These are phyloP conservation scores for Xenopus petersii DNA, from an alignment of 2,797 vertebrate genomes.

Conservation along the genomic window DNA sequence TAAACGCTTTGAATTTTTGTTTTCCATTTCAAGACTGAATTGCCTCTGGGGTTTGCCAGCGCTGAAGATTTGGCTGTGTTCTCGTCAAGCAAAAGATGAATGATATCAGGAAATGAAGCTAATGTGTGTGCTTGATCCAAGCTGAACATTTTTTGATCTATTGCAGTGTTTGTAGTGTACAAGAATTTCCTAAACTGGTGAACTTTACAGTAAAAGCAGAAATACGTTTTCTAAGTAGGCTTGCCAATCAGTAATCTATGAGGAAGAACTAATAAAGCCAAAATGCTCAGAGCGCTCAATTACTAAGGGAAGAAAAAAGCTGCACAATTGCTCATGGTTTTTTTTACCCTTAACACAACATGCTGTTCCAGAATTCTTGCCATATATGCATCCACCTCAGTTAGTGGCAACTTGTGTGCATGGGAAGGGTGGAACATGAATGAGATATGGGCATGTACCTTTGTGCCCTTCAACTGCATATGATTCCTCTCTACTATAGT, in stretches of 20 bases:
- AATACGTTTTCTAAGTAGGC: neutral
- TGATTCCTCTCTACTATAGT: too few relatives aligned
- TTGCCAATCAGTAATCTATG: neutral
- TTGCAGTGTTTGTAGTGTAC: slow-evolving; percentile 54
- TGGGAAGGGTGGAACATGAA: too few relatives aligned
- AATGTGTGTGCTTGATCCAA: slow-evolving; percentile 49
- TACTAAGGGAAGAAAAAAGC: too few relatives aligned
- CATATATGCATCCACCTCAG: too few relatives aligned
- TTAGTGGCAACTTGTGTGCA: too few relatives aligned
- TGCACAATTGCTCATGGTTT: too few relatives aligned
- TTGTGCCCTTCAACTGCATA: too few relatives aligned
- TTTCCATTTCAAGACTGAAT: slow-evolving; percentile 46
- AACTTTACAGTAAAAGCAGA: slow-evolving; percentile 31
- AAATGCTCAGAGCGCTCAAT: neutral
- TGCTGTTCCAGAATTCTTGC: too few relatives aligned
- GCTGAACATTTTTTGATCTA: slow-evolving; percentile 55
- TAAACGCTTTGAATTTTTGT: slow-evolving; percentile 51
- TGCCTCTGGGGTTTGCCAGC: slow-evolving; percentile 56
- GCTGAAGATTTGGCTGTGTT: slow-evolving; percentile 53
- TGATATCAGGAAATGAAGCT: slow-evolving; percentile 56
- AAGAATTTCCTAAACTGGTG: slow-evolving; percentile 53
- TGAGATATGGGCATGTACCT: too few relatives aligned
- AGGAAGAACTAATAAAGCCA: neutral
- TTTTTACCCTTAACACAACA: too few relatives aligned
- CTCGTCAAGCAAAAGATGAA: slow-evolving; percentile 58